These are phyloP conservation scores for Muscicapa comitata DNA, from an alignment of 2,797 vertebrate genomes.

Conservation along the genomic window DNA sequence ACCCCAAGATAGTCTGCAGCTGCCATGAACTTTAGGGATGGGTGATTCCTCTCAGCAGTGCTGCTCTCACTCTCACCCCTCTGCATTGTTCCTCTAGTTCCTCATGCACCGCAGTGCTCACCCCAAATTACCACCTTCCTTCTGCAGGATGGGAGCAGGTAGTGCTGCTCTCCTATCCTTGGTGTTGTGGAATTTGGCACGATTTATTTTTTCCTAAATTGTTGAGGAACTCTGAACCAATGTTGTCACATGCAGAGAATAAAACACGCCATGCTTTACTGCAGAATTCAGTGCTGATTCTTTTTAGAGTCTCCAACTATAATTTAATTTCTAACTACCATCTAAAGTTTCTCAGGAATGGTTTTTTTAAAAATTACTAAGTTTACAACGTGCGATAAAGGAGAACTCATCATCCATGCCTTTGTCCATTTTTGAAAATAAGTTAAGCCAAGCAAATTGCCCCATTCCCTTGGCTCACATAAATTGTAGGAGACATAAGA, in stretches of 20 bases:
- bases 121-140: neutral
- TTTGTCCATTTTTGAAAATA: neutral
- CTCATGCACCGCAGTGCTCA: neutral
- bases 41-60: neutral
- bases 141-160: neutral
- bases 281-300: neutral
- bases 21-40: rapidly evolving
- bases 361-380: neutral
- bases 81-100: neutral
- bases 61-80: neutral
- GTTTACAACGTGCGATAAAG: neutral
- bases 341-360: neutral
- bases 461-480: neutral
- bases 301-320: neutral
- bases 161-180: neutral
- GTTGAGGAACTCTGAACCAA: neutral
- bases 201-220: neutral
- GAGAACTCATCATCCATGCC: neutral
- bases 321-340: neutral
- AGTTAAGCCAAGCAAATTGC: neutral
- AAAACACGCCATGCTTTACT: rapidly evolving
- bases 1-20: neutral
- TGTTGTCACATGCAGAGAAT: neutral
- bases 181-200: neutral
- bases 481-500: neutral